Conservation (phyloP, 2,113 vertebrate species). For the Aplodontia rufa region DNA sequence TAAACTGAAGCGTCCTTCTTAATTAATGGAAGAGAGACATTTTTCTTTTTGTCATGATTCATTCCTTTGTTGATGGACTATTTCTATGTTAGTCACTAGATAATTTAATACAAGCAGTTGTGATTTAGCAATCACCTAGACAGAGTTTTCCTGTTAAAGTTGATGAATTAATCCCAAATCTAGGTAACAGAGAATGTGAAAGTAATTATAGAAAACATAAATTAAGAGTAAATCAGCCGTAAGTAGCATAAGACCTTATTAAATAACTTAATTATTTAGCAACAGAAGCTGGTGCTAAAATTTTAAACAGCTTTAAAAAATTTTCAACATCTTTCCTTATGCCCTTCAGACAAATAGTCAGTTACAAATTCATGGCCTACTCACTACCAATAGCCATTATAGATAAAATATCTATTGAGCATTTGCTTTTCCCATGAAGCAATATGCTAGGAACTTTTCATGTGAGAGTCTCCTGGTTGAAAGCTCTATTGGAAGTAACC, state of each 20-base stretch:
- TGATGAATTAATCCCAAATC: conserved; percentile 41
- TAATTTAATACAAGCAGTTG: conserved; percentile 16
- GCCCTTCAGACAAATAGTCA: background rate
- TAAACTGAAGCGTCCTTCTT: background rate
- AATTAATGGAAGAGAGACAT: background rate
- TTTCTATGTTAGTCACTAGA: background rate
- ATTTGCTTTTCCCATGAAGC: background rate
- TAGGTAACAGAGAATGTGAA: conserved; percentile 35
- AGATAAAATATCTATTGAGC: background rate
- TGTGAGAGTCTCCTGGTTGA: background rate
- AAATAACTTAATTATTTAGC: conserved; percentile 42
- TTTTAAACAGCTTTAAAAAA: conserved; percentile 49
- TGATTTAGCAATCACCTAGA: background rate
- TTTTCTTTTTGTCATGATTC: background rate
- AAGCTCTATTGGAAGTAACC: background rate
- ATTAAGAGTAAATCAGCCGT: conserved; percentile 42
- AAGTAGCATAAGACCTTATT: background rate
- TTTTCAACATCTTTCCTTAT: conserved; percentile 8
- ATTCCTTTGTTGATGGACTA: conserved; percentile 43
- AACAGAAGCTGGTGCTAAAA: background rate
- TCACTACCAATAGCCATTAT: background rate
- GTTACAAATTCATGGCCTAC: background rate
- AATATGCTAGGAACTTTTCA: background rate
- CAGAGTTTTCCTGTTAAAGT: conserved; percentile 13
- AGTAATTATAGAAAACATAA: conserved; percentile 48